phyloP scores from a whole-genome alignment of 1,140 invertebrate genomes.

The Copidosoma floridanum region DNA sequence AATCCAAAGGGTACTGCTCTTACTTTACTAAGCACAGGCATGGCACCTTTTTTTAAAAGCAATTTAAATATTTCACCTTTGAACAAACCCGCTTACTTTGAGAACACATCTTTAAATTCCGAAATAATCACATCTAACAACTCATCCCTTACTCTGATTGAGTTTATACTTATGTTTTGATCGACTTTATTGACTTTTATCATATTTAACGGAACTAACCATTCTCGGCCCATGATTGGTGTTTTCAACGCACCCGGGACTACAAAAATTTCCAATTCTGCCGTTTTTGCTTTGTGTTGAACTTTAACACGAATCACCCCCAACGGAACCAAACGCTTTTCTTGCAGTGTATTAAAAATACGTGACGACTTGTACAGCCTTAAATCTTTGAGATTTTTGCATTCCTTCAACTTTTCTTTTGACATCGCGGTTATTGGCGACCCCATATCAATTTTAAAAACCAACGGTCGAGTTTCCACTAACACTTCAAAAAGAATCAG shows the following conservation, averaged over 20 bases:
- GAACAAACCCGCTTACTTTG: too few relatives aligned
- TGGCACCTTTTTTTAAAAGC: too few relatives aligned
- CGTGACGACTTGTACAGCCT: too few relatives aligned
- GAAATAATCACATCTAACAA: not conserved
- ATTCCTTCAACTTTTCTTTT: too few relatives aligned
- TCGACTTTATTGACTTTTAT: too few relatives aligned
- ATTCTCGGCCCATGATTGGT: not conserved
- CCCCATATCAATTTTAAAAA: not conserved
- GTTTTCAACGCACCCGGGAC: not conserved
- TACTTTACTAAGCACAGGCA: too few relatives aligned
- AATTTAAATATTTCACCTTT: too few relatives aligned
- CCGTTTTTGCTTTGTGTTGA: not conserved
- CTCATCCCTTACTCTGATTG: not conserved
- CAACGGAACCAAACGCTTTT: not conserved
- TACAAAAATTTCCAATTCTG: not conserved
- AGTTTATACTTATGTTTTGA: not conserved
- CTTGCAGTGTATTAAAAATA: not conserved
- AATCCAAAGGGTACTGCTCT: slow-evolving; percentile 39
- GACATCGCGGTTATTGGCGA: too few relatives aligned
- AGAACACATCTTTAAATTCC: too few relatives aligned
- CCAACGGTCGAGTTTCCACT: not conserved
- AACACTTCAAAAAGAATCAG: too few relatives aligned
- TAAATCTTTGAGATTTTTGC: too few relatives aligned
- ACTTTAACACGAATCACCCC: not conserved
- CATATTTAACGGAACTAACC: not conserved